phyloP scores from a whole-genome alignment of 1,140 invertebrate genomes.

The Neodiprion fabricii region DNA sequence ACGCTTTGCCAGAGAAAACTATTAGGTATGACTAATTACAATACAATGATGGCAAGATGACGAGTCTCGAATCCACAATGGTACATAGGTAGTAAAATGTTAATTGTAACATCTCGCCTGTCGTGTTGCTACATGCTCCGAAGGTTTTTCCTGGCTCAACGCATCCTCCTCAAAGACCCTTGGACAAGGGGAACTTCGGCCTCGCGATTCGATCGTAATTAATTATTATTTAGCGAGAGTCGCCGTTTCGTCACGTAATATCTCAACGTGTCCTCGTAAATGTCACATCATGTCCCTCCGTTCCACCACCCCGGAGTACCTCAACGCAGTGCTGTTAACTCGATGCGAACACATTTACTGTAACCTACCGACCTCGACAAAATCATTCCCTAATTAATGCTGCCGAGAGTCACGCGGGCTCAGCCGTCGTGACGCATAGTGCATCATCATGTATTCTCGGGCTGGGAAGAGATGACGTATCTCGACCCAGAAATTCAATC shows the following conservation, averaged over 20 bases:
- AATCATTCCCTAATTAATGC: conserved; percentile 45
- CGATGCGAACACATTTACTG: conserved; percentile 35
- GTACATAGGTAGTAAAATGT: neutral
- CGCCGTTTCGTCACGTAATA: neutral
- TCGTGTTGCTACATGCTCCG: neutral
- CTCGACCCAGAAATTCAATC: too few relatives aligned
- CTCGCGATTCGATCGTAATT: neutral
- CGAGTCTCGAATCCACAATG: neutral
- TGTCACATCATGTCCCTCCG: neutral
- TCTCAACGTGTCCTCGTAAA: conserved; percentile 9
- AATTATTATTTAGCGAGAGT: neutral
- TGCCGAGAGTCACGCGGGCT: conserved; percentile 22
- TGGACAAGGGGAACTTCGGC: neutral
- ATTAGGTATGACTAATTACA: neutral
- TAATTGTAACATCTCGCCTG: neutral
- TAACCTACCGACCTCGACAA: conserved; percentile 29
- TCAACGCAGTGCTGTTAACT: conserved; percentile 28
- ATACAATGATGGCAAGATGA: neutral
- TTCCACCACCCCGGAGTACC: neutral
- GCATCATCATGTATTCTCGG: too few relatives aligned
- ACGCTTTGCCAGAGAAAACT: neutral
- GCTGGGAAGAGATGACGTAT: too few relatives aligned
- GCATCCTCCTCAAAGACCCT: neutral
- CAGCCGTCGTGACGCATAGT: too few relatives aligned
- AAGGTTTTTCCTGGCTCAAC: neutral